A percentile compares a stretch with the other conserved stretches of the same genome.
Evolutionary conservation across 2,113 vertebrate species (phyloP).

Genomic region (Rhynchomys soricoides): DNA sequence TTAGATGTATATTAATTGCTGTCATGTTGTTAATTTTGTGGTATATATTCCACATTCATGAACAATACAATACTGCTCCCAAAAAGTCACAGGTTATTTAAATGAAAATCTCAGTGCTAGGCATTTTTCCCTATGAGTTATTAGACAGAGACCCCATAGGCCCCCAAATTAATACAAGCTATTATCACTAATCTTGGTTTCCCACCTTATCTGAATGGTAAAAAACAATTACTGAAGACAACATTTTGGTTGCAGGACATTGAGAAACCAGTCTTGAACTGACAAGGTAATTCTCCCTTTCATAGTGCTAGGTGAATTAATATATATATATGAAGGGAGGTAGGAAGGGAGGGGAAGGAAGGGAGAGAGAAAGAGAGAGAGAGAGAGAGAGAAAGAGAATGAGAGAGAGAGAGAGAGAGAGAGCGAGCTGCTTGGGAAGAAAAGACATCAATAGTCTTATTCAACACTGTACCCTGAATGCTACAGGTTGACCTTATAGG

Average conservation of each 20-base stretch:
- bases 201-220: neutral
- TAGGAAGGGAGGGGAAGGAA: too few species aligned
- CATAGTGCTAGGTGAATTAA: too few species aligned
- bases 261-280: neutral
- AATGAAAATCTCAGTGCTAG: neutral
- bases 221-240: neutral
- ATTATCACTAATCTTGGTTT: neutral
- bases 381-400: too few species aligned
- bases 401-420: too few species aligned
- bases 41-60: neutral
- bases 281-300: neutral
- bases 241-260: neutral
- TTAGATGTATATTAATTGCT: neutral
- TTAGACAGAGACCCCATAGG: neutral
- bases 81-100: neutral
- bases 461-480: neutral
- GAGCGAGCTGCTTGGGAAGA: neutral
- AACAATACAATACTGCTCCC: neutral
- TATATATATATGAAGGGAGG: too few species aligned
- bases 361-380: too few species aligned
- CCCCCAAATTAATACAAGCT: neutral
- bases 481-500: neutral
- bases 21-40: neutral
- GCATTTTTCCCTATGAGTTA: neutral
- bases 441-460: neutral